Percentiles rank a stretch among this genome's conserved stretches.
Evolutionary conservation across 2,797 vertebrate species (phyloP).

Genomic region (Diplodus sargus): DNA sequence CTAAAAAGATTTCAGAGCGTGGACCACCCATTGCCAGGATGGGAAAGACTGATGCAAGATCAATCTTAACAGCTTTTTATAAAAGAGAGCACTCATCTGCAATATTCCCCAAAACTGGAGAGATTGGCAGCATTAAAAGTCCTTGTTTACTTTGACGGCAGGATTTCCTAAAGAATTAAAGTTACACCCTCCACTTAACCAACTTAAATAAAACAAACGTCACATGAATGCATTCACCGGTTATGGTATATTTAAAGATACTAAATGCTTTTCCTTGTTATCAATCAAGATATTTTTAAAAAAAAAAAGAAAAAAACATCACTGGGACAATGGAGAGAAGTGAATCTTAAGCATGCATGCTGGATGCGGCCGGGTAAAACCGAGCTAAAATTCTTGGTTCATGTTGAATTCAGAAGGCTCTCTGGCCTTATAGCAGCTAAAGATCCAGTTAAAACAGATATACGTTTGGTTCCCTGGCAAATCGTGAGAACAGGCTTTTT

Average conservation of each 20-base stretch:
- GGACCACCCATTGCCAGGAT: not conserved
- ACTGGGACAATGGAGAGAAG: not conserved
- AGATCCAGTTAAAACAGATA: constrained; percentile 1
- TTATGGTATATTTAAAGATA: not conserved
- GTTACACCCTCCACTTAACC: not conserved
- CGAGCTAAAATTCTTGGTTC: not conserved
- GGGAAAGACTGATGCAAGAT: not conserved
- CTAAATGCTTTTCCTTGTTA: not conserved
- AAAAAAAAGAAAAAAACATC: no score
- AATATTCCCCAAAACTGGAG: not conserved
- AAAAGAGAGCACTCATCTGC: constrained; percentile 4
- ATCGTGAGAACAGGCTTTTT: not conserved
- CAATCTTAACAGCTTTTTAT: not conserved
- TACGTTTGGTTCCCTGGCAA: constrained; percentile 59
- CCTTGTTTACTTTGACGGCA: not conserved
- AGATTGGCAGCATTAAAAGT: constrained; percentile 12
- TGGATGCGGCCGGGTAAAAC: constrained; percentile 12
- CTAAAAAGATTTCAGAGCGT: not conserved
- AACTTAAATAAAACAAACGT: constrained; percentile 17
- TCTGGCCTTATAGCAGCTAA: not conserved
- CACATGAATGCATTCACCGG: not conserved
- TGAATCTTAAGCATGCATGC: not conserved
- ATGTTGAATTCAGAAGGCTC: not conserved
- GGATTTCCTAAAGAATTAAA: not conserved
- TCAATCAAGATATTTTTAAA: no score